Evolutionary conservation across 2,888 invertebrate species (phyloP).

Genomic region (Tetropium fuscum): DNA sequence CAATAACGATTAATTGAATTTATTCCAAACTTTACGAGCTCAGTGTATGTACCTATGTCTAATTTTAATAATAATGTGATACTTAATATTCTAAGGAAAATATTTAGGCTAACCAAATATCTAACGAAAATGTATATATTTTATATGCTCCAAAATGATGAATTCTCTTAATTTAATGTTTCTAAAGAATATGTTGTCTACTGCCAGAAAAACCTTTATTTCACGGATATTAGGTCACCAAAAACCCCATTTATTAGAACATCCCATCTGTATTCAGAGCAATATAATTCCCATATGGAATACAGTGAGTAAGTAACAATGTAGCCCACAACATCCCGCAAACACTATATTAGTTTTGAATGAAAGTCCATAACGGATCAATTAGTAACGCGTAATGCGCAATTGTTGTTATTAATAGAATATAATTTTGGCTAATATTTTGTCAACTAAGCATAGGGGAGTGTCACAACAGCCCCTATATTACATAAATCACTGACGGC

Average conservation of each 20-base stretch:
- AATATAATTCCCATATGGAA: neutral
- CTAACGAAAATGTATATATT: too few species aligned
- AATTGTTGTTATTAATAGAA: conserved; percentile 58
- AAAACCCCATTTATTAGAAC: neutral
- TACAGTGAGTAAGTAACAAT: conserved; percentile 8
- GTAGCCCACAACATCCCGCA: neutral
- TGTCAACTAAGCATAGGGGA: conserved; percentile 59
- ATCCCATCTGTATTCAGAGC: neutral
- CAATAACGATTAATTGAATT: too few species aligned
- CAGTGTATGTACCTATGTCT: too few species aligned
- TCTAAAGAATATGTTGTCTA: too few species aligned
- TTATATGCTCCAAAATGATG: too few species aligned
- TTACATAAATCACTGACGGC: conserved; percentile 52
- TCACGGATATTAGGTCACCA: too few species aligned
- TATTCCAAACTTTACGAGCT: too few species aligned
- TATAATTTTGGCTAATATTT: conserved; percentile 55
- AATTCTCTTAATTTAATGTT: too few species aligned
- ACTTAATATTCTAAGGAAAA: too few species aligned
- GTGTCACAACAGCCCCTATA: conserved; percentile 55
- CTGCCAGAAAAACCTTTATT: too few species aligned
- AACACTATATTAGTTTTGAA: conserved; percentile 39
- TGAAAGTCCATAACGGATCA: conserved; percentile 52
- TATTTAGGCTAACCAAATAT: too few species aligned
- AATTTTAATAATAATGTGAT: too few species aligned
- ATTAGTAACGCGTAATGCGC: conserved; percentile 57